Conservation (phyloP, 2,888 invertebrate species). For the Drosophila yooni region DNA sequence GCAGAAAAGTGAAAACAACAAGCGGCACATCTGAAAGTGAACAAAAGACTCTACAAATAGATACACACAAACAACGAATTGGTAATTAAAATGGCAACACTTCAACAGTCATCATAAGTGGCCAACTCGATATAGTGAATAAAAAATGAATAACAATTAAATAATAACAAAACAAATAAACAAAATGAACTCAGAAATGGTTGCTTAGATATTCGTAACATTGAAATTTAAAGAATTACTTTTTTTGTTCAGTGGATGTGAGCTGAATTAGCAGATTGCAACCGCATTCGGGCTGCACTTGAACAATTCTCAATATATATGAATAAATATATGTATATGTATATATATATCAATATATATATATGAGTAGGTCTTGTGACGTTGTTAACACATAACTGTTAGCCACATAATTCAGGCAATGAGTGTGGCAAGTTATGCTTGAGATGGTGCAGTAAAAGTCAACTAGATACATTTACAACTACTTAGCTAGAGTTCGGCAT, state of each 20-base stretch:
- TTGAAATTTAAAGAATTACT: not conserved
- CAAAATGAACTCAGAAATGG: too few relatives aligned
- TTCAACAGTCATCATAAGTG: constrained; percentile 27
- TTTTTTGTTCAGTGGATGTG: not conserved
- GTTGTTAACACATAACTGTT: constrained; percentile 11
- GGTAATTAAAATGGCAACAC: constrained; percentile 42
- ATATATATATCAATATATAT: not conserved
- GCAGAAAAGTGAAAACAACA: constrained; percentile 60
- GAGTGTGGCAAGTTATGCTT: constrained; percentile 50
- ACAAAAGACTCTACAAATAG: not conserved
- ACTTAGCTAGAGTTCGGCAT: constrained; percentile 22
- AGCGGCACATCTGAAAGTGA: constrained; percentile 7
- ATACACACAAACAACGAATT: not conserved
- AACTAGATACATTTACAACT: constrained; percentile 37
- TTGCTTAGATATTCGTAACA: not conserved
- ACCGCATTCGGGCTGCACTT: constrained; percentile 6
- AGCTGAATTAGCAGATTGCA: not conserved
- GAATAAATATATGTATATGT: not conserved
- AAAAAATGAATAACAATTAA: not conserved
- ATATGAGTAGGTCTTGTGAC: not conserved
- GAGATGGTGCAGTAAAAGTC: constrained; percentile 60
- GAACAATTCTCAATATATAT: not conserved
- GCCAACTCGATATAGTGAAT: not conserved
- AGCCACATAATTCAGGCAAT: constrained; percentile 29
- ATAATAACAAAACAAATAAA: not conserved